Evolutionary conservation across 2,113 vertebrate species (phyloP).

Genomic region (Pogona vitticeps): DNA sequence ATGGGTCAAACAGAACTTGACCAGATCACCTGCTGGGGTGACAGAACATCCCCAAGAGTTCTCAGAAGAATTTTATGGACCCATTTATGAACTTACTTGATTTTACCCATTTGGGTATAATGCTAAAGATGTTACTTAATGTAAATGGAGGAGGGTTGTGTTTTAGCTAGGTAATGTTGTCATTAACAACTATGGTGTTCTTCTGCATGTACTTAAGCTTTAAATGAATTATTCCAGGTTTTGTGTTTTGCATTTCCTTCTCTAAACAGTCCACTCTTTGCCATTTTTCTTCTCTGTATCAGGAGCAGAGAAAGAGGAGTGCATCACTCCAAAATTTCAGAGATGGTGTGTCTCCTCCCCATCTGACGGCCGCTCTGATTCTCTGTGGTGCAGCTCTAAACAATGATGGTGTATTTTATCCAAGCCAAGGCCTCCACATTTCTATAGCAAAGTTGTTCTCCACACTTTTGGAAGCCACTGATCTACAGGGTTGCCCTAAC

Average conservation of each 20-base stretch:
- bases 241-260: neutral
- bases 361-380: too few relatives aligned
- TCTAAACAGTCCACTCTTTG: neutral
- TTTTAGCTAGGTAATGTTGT: neutral
- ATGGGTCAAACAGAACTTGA: neutral
- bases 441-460: too few relatives aligned
- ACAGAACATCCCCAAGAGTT: neutral
- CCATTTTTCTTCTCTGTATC: neutral
- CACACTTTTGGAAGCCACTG: too few relatives aligned
- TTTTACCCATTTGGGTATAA: neutral
- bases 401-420: too few relatives aligned
- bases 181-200: neutral
- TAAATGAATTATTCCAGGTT: neutral
- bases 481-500: too few relatives aligned
- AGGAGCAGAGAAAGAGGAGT: too few relatives aligned
- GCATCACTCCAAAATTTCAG: too few relatives aligned
- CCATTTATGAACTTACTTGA: neutral
- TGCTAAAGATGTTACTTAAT: neutral
- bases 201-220: neutral
- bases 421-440: too few relatives aligned
- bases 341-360: too few relatives aligned
- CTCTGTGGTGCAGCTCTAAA: too few relatives aligned
- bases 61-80: neutral
- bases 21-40: neutral
- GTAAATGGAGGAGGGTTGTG: neutral